Evolutionary conservation across 2,113 vertebrate genomes (phyloP).

Genomic region (Anthoscopus minutus): DNA sequence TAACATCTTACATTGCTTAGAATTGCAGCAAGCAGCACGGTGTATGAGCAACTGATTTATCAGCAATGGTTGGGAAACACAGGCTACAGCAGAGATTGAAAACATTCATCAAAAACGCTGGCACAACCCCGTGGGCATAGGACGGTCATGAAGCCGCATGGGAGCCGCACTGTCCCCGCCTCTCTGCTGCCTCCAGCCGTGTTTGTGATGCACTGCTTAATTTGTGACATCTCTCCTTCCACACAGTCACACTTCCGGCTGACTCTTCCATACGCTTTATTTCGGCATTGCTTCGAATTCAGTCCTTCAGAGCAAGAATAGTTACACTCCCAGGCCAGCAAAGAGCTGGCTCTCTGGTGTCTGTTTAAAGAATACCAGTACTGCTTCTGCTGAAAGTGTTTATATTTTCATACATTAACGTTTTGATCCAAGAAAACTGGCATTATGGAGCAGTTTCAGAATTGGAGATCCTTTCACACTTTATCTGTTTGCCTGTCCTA

Average conservation of each 20-base stretch:
- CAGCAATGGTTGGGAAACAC: background rate
- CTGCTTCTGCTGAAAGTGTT: background rate
- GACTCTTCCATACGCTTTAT: background rate
- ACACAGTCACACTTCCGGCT: accelerated
- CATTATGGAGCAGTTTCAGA: background rate
- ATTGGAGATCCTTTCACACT: background rate
- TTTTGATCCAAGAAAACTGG: background rate
- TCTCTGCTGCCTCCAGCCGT: background rate
- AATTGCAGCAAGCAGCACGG: background rate
- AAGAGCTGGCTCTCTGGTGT: background rate
- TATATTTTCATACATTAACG: background rate
- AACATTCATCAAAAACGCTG: background rate
- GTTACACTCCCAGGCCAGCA: background rate
- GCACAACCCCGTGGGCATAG: background rate
- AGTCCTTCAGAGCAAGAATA: background rate
- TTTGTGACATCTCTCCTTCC: background rate
- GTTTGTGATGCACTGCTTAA: background rate
- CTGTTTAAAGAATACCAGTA: background rate
- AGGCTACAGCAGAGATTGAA: background rate
- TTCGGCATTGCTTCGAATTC: background rate
- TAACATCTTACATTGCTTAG: background rate
- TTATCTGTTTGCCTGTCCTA: background rate
- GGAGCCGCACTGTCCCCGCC: background rate
- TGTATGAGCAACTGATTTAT: background rate
- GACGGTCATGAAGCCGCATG: background rate